Percentiles rank a stretch among this genome's conserved stretches.
These are phyloP conservation scores for Phaethon lepturus DNA, from an alignment of 2,113 vertebrate species.

Conservation along the genomic window DNA sequence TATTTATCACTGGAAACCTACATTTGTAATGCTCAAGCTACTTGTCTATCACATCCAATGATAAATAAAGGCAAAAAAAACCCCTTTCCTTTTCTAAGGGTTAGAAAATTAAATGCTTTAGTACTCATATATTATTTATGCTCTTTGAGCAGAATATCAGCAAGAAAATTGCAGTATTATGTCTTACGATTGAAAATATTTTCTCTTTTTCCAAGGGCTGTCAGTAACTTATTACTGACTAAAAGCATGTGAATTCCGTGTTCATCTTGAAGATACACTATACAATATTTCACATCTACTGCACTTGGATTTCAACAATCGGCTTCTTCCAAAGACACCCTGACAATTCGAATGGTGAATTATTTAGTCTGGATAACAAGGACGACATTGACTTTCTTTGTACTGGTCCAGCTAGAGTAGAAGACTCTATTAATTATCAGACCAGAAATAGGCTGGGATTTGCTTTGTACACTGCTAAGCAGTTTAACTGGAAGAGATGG, in stretches of 20 bases:
- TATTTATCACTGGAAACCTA: background rate
- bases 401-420: background rate
- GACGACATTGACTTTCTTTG: background rate
- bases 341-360: slow-evolving; percentile 21
- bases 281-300: background rate
- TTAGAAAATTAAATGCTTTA: background rate
- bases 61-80: background rate
- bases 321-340: slow-evolving; percentile 4
- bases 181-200: rapidly evolving
- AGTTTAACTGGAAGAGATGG: slow-evolving; percentile 65
- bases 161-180: background rate
- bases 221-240: background rate
- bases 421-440: slow-evolving; percentile 63
- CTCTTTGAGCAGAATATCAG: background rate
- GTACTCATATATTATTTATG: background rate
- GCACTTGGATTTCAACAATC: slow-evolving; percentile 19
- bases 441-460: slow-evolving; percentile 54
- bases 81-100: background rate
- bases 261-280: background rate
- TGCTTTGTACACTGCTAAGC: slow-evolving; percentile 54
- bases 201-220: background rate
- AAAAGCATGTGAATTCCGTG: background rate
- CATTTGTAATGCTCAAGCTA: background rate
- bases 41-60: background rate
- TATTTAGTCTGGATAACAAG: slow-evolving; percentile 12